Evolutionary conservation across 2,113 vertebrate species (phyloP).

Genomic region (Caloenas nicobarica): DNA sequence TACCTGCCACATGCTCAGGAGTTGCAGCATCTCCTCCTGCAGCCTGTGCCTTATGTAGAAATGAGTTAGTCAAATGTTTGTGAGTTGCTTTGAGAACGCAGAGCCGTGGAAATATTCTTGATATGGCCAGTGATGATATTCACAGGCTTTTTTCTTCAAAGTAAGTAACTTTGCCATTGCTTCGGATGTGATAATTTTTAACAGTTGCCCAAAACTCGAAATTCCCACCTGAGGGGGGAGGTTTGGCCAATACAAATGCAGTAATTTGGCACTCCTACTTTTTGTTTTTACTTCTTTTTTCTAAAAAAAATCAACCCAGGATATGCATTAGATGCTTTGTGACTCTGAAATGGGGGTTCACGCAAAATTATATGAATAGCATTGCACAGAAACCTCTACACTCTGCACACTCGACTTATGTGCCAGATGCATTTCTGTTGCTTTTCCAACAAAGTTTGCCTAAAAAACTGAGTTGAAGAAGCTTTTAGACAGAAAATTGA

Average conservation of each 20-base stretch:
- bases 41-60: fast-evolving
- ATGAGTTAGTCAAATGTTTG: not conserved
- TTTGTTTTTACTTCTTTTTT: too few relatives aligned
- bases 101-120: not conserved
- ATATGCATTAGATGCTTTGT: not conserved
- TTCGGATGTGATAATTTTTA: not conserved
- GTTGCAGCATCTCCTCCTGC: not conserved
- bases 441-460: not conserved
- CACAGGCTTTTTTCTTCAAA: not conserved
- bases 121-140: not conserved
- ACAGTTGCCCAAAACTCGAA: fast-evolving
- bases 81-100: not conserved
- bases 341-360: not conserved
- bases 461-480: not conserved
- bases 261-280: not conserved
- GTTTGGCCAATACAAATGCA: not conserved
- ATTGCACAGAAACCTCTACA: not conserved
- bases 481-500: not conserved
- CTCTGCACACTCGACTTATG: not conserved
- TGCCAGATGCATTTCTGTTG: not conserved
- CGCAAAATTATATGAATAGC: not conserved
- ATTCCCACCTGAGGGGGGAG: not conserved
- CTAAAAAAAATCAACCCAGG: not conserved
- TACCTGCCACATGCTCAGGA: not conserved
- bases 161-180: not conserved